A percentile compares a stretch with the other conserved stretches of the same genome.
phyloP scores from a whole-genome alignment of 2,797 vertebrate genomes.

The Xenopus petersii region DNA sequence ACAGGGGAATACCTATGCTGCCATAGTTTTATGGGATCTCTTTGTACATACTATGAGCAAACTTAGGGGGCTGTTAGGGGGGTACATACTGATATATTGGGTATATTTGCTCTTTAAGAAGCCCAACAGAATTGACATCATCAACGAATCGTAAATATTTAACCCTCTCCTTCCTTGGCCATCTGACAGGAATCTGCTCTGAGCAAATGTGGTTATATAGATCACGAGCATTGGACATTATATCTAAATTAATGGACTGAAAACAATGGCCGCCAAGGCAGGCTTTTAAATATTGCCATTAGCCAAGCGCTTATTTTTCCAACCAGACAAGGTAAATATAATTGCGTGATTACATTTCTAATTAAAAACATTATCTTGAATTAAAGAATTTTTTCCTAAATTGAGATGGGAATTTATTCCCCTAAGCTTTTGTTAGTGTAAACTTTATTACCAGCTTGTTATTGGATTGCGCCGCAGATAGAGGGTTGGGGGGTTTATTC shows the following conservation, averaged over 20 bases:
- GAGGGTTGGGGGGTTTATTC: not conserved
- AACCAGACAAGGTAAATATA: constrained; percentile 49
- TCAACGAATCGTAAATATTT: not conserved
- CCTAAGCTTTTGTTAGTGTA: constrained; percentile 46
- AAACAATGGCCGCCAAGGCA: constrained; percentile 46
- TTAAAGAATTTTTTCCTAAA: constrained; percentile 48
- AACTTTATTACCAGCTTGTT: constrained; percentile 46
- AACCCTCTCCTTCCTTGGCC: constrained; percentile 1
- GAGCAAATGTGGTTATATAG: not conserved
- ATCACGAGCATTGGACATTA: constrained; percentile 30
- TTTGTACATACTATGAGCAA: too few species aligned
- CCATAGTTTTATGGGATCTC: too few species aligned
- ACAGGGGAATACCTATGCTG: too few species aligned
- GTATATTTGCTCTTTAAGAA: too few species aligned
- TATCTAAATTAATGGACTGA: constrained; percentile 47
- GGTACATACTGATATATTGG: too few species aligned
- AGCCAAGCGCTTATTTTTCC: constrained; percentile 44
- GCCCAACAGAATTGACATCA: not conserved
- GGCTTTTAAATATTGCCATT: constrained; percentile 48
- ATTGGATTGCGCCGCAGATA: constrained; percentile 35
- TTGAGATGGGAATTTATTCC: constrained; percentile 49
- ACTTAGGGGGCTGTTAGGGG: too few species aligned
- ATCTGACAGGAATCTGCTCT: not conserved
- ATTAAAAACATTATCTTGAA: constrained; percentile 51
- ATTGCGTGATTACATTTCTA: constrained; percentile 50